A percentile compares a stretch with the other conserved stretches of the same genome.
Evolutionary conservation across 2,113 vertebrate genomes (phyloP).

Genomic region (Caloenas nicobarica): DNA sequence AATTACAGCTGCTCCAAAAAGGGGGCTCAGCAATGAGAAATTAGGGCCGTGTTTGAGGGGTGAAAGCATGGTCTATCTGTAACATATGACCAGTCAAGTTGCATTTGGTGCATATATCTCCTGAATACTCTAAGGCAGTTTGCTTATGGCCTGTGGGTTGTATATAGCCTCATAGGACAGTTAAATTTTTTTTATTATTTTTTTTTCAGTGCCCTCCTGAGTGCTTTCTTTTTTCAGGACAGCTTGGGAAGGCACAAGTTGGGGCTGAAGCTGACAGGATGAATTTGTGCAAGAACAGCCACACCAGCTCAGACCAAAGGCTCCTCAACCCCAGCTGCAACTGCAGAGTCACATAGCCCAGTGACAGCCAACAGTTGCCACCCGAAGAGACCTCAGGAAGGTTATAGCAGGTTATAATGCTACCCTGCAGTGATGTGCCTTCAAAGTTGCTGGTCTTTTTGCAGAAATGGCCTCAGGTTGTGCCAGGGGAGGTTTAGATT

Average conservation of each 20-base stretch:
- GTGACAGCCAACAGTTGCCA: background rate
- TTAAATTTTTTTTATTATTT: background rate
- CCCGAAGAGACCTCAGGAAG: background rate
- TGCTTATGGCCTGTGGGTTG: background rate
- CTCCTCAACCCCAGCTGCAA: background rate
- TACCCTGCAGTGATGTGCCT: accelerated
- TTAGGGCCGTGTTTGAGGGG: background rate
- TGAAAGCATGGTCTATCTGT: background rate
- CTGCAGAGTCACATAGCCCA: accelerated
- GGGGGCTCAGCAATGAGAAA: background rate
- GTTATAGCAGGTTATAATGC: background rate
- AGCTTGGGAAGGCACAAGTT: background rate
- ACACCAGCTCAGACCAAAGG: background rate
- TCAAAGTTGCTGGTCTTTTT: background rate
- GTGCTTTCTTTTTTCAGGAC: background rate
- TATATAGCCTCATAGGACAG: background rate
- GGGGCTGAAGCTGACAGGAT: background rate
- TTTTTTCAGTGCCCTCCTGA: background rate
- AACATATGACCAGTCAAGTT: background rate
- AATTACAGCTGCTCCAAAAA: background rate
- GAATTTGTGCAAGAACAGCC: background rate
- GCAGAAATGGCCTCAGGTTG: too few relatives aligned
- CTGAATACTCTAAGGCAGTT: background rate
- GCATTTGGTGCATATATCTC: background rate
- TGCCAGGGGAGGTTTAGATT: too few relatives aligned